Evolutionary conservation across 2,113 vertebrate genomes (phyloP).

Genomic region (Apteryx mantelli): DNA sequence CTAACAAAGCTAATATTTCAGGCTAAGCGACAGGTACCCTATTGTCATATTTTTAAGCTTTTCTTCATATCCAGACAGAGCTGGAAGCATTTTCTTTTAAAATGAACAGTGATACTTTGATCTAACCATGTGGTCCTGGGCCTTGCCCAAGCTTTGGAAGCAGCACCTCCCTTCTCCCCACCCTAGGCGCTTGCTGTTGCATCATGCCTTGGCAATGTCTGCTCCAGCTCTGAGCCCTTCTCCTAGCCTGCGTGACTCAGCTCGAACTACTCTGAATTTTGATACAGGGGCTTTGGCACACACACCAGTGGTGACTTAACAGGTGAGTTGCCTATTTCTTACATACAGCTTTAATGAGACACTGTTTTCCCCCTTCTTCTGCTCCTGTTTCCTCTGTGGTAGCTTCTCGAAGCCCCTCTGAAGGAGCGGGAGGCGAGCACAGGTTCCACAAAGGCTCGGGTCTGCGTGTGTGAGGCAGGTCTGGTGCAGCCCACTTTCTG

Average conservation of each 20-base stretch:
- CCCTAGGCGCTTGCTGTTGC: neutral
- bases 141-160: neutral
- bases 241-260: conserved; percentile 5
- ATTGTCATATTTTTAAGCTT: neutral
- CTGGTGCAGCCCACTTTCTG: neutral
- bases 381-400: neutral
- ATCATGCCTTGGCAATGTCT: neutral
- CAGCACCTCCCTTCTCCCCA: neutral
- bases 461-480: neutral
- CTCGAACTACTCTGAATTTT: conserved; percentile 1
- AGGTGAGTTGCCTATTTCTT: neutral
- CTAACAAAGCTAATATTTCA: neutral
- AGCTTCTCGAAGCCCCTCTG: neutral
- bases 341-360: neutral
- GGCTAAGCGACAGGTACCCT: neutral
- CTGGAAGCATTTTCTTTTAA: rapidly evolving
- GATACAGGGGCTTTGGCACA: neutral
- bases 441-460: neutral
- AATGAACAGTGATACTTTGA: neutral
- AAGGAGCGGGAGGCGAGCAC: neutral
- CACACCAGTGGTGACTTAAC: neutral
- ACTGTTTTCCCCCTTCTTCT: neutral
- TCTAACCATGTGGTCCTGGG: neutral
- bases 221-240: neutral
- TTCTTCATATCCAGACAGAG: neutral